Percentiles rank a stretch among this genome's conserved stretches.
These are phyloP conservation scores for Burhinus oedicnemus DNA, from an alignment of 2,113 vertebrate genomes.

Conservation along the genomic window DNA sequence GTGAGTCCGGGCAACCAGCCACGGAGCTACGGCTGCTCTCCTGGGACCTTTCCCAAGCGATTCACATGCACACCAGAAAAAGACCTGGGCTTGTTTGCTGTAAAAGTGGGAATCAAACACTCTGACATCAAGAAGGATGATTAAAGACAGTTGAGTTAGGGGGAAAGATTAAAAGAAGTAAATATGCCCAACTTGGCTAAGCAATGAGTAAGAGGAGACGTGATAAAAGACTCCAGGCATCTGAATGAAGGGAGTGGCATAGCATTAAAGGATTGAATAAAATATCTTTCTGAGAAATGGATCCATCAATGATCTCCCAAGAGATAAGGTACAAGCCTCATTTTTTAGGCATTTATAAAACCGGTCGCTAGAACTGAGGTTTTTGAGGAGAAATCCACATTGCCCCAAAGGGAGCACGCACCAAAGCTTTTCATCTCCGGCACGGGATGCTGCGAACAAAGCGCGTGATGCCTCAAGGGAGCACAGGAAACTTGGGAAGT, in stretches of 20 bases:
- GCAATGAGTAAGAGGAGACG: conserved; percentile 50
- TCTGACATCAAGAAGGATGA: conserved; percentile 65
- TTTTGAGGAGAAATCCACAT: conserved; percentile 42
- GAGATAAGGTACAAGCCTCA: conserved; percentile 57
- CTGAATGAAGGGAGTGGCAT: conserved; percentile 56
- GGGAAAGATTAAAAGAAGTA: conserved; percentile 68
- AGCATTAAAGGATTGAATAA: conserved; percentile 65
- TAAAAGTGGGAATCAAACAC: conserved; percentile 59
- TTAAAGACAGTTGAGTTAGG: conserved; percentile 54
- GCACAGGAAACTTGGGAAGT: background rate
- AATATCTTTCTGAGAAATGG: conserved; percentile 64
- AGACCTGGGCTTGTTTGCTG: background rate
- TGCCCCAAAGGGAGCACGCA: background rate
- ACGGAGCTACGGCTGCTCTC: background rate
- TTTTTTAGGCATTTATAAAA: conserved; percentile 56
- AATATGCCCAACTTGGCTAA: conserved; percentile 63
- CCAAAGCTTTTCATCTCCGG: conserved; percentile 10
- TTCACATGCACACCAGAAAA: background rate
- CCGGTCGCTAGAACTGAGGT: background rate
- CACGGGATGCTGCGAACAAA: background rate
- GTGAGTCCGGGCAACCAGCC: background rate
- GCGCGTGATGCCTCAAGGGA: rapidly evolving
- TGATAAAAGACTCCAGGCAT: conserved; percentile 65
- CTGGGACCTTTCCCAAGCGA: conserved; percentile 1
- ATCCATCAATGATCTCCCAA: conserved; percentile 62